Base-by-base conservation (phyloP, 2,113 vertebrate genomes). In the Corydoras sp. region DNA sequence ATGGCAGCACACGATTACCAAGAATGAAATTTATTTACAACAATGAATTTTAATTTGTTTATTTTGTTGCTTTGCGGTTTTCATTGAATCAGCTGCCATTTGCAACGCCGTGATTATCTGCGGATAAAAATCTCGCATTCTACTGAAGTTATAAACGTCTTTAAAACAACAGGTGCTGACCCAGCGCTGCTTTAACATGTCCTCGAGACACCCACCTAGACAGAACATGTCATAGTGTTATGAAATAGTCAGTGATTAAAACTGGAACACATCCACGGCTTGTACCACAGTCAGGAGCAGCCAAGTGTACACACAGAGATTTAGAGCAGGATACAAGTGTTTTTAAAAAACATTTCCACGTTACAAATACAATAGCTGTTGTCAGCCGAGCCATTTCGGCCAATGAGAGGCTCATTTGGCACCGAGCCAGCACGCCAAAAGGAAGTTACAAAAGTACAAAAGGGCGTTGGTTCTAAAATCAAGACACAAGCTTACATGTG, bases 281-380 rank as follows among this genome's bases (percentile, higher is more conserved):
- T 60, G 61, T 55, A 58, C 30, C 15, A 59, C 43, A 69, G 62
- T 65, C 58, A 59, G 74, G 58, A 67, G 69, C 67, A 58, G 56
- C 12, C 61, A 56, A 73, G 50, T 9, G 15, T 32, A 54, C 71
- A 13, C 31, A 11, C 56, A 62, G 35, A 63, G 13, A 61, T 50
- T 14, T 15, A 77, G 64, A 64, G 35, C 75, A 80, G 78, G 75
- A 80, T 74, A 72, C 65, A n/a, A 64, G 65, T 77, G 75, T 80
- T 77, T 77, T 77, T 72, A 58, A 68, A 72, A 77, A 43, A 50
- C 71, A 68, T 55, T 73, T 76, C 77, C 77, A 43, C 66, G 10
- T 73, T 59, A 62, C 65, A 53, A 58, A 72, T 62, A 77, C 75
- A 80, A 80, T 75, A 68, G 72, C 70, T 71, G 72, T 77, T 67